Percentiles rank a stretch among this genome's conserved stretches.
Conservation (phyloP, 2,113 vertebrate genomes). For the Parus major region DNA sequence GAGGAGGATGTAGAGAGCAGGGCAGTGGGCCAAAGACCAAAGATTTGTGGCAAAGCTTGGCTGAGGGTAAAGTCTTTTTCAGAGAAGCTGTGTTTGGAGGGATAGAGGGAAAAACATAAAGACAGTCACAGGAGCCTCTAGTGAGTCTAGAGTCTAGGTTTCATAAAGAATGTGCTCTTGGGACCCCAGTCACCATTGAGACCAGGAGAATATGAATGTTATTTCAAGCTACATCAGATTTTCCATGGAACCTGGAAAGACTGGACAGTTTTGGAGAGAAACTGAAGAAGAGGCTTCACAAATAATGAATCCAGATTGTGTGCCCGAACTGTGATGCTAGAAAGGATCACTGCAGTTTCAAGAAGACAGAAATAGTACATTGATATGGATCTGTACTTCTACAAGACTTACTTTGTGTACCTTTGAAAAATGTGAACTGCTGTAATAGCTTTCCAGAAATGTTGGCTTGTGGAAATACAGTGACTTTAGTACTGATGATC, state of each 20-base stretch:
- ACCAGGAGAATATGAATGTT: background rate
- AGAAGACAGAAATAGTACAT: background rate
- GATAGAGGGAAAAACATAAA: background rate
- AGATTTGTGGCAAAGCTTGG: background rate
- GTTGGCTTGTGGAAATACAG: background rate
- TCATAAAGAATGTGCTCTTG: background rate
- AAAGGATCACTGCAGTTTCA: background rate
- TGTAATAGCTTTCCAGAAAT: background rate
- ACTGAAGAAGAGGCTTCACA: background rate
- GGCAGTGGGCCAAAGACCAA: background rate
- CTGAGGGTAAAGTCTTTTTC: background rate
- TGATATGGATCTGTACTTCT: background rate
- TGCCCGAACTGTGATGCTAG: background rate
- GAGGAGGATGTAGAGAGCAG: background rate
- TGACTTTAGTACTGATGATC: background rate
- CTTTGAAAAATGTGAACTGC: background rate
- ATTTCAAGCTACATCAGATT: background rate
- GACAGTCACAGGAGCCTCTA: background rate
- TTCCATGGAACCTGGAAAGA: background rate
- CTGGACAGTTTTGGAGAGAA: background rate
- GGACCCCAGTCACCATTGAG: accelerated
- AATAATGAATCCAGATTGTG: background rate
- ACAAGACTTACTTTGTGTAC: background rate
- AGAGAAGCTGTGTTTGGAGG: background rate
- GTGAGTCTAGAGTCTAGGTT: background rate